Percentiles rank a stretch among this genome's conserved stretches.
Evolutionary conservation across 2,888 invertebrate species (phyloP).

Genomic region (Orchestes rusci): DNA sequence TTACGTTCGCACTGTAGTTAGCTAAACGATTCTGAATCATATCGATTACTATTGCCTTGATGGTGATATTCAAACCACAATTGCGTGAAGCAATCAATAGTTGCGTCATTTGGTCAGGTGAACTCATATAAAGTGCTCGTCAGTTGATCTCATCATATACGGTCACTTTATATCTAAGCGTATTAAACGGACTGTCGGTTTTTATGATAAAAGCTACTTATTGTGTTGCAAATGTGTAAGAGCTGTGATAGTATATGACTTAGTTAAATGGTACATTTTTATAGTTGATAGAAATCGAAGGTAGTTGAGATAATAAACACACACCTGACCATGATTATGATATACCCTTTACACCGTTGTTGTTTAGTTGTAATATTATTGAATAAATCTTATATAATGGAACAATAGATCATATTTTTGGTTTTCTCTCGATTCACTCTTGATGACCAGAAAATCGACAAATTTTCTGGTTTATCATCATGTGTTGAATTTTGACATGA

Average conservation of each 20-base stretch:
- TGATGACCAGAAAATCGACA: constrained; percentile 9
- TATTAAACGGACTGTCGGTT: constrained; percentile 18
- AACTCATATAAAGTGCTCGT: constrained; percentile 2
- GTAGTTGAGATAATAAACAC: constrained; percentile 15
- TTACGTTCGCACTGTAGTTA: too few relatives aligned
- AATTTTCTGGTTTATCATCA: too few relatives aligned
- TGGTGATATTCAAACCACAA: too few relatives aligned
- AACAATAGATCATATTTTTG: too few relatives aligned
- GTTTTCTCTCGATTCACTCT: constrained; percentile 17
- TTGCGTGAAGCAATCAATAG: constrained; percentile 20
- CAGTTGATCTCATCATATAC: too few relatives aligned
- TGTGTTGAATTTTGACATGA: too few relatives aligned
- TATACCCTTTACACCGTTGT: constrained; percentile 11
- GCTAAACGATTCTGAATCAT: too few relatives aligned
- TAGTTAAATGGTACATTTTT: constrained; percentile 33
- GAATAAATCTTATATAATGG: too few relatives aligned
- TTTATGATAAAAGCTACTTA: constrained; percentile 22
- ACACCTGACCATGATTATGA: constrained; percentile 26
- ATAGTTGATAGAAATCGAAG: constrained; percentile 26
- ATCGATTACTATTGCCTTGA: too few relatives aligned
- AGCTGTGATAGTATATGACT: constrained; percentile 45
- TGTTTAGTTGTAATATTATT: too few relatives aligned
- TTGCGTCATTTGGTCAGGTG: constrained; percentile 28
- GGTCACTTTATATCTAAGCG: too few relatives aligned
- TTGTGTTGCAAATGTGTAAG: constrained; percentile 40